phyloP scores from a whole-genome alignment of 1,140 invertebrate genomes.

The Orius insidiosus region DNA sequence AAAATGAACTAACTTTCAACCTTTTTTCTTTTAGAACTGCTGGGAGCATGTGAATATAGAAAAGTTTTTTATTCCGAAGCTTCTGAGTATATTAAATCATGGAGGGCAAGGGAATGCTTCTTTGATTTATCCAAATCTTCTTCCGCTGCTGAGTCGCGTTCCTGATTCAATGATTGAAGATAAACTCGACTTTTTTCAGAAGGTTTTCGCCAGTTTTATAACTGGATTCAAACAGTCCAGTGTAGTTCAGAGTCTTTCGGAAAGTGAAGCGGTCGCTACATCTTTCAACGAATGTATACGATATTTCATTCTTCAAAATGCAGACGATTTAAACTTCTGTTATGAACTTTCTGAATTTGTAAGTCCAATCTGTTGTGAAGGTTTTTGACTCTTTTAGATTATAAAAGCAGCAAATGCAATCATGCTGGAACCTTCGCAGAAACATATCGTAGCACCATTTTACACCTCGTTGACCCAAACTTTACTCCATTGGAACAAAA shows the following conservation, averaged over 20 bases:
- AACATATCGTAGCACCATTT: slow-evolving; percentile 6
- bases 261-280: slow-evolving; percentile 37
- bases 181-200: slow-evolving; percentile 38
- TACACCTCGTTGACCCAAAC: slow-evolving; percentile 1
- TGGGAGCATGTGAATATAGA: slow-evolving; percentile 45
- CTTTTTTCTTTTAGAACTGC: slow-evolving; percentile 38
- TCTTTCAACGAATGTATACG: slow-evolving; percentile 52
- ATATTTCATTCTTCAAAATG: slow-evolving; percentile 32
- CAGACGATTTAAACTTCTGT: slow-evolving; percentile 19
- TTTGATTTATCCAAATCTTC: slow-evolving; percentile 49
- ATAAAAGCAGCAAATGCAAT: not conserved
- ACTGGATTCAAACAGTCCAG: slow-evolving; percentile 33
- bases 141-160: slow-evolving; percentile 54
- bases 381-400: not conserved
- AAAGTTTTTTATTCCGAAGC: slow-evolving; percentile 50
- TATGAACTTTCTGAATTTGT: slow-evolving; percentile 6
- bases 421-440: not conserved
- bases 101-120: slow-evolving; percentile 47
- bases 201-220: slow-evolving; percentile 47
- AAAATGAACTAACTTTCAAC: slow-evolving; percentile 2
- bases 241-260: slow-evolving; percentile 35
- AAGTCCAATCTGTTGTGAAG: not conserved
- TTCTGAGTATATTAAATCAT: slow-evolving; percentile 43
- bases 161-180: slow-evolving; percentile 32
- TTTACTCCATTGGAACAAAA: slow-evolving; percentile 1